A percentile compares a stretch with the other conserved stretches of the same genome.
These are phyloP conservation scores for Hemithea aestivaria DNA, from an alignment of 2,888 invertebrate species.

Conservation along the genomic window DNA sequence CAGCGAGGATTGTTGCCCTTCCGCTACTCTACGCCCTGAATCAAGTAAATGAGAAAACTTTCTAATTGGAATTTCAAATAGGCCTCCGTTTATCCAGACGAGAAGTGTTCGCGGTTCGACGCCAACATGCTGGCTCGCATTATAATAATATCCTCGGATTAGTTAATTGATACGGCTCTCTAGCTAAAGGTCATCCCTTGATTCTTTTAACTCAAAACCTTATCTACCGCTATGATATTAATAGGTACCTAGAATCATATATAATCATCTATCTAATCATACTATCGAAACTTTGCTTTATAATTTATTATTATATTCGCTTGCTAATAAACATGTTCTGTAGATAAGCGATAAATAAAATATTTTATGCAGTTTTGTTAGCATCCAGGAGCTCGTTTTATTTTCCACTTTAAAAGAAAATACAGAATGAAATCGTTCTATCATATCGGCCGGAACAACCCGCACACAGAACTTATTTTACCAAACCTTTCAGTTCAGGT, in stretches of 20 bases:
- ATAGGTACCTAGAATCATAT: too few species aligned
- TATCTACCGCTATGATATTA: too few species aligned
- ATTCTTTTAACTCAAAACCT: conserved; percentile 1
- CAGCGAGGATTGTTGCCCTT: conserved; percentile 75
- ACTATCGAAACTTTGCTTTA: too few species aligned
- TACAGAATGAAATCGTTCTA: conserved; percentile 3
- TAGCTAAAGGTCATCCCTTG: conserved; percentile 19
- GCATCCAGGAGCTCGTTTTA: too few species aligned
- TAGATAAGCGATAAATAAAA: too few species aligned
- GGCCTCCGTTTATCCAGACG: conserved; percentile 71
- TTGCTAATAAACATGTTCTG: conserved; percentile 14
- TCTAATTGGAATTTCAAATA: conserved; percentile 79
- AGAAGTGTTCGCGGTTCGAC: conserved; percentile 63
- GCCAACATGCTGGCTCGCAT: conserved; percentile 53
- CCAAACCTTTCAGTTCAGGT: conserved; percentile 13
- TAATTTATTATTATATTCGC: too few species aligned
- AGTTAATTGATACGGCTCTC: conserved; percentile 51
- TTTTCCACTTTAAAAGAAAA: neutral
- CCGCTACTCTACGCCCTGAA: conserved; percentile 71
- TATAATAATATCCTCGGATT: conserved; percentile 53
- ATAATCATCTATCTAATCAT: too few species aligned
- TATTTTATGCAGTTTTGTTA: too few species aligned
- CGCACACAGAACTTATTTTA: conserved; percentile 16
- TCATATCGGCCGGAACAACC: conserved; percentile 4
- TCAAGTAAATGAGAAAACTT: conserved; percentile 79